A percentile compares a stretch with the other conserved stretches of the same genome.
Evolutionary conservation across 2,888 invertebrate genomes (phyloP).

Genomic region (Holacanthella duospinosa): DNA sequence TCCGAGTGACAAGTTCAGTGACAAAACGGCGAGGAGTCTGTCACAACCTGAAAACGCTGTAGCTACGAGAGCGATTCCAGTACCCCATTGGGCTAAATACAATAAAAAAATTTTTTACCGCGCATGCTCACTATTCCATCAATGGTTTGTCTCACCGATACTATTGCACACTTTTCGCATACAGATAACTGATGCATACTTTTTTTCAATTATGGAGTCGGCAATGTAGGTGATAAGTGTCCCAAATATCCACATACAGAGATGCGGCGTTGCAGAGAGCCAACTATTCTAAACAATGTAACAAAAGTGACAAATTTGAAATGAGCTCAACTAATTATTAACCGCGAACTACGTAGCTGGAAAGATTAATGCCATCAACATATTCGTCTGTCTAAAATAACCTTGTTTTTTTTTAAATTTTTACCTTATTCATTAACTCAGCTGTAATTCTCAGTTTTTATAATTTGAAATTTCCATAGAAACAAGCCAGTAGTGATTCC

Average conservation of each 20-base stretch:
- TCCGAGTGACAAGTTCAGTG: conserved; percentile 53
- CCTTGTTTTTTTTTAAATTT: no score
- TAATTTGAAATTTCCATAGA: no score
- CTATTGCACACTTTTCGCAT: conserved; percentile 45
- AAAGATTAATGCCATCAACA: no score
- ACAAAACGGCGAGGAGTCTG: conserved; percentile 49
- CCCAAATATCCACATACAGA: conserved; percentile 56
- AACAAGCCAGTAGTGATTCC: no score
- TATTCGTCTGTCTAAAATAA: no score
- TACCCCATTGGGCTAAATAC: conserved; percentile 53
- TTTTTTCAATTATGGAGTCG: conserved; percentile 48
- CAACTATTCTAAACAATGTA: conserved; percentile 3
- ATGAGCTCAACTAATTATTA: no score
- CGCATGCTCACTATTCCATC: conserved; percentile 35
- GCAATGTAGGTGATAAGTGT: conserved; percentile 55
- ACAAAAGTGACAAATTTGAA: no score
- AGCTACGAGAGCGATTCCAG: conserved; percentile 55
- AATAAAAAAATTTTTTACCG: background rate
- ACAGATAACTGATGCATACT: conserved; percentile 41
- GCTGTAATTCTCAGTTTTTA: no score
- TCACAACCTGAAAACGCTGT: conserved; percentile 60
- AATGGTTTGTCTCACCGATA: conserved; percentile 40
- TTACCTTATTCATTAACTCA: no score
- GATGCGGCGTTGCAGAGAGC: conserved; percentile 53
- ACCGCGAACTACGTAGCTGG: no score